A percentile compares a stretch with the other conserved stretches of the same genome.
Evolutionary conservation across 35 echinoderm and acorn worm genomes (phyloP).

Genomic region (Ptychodera flava): DNA sequence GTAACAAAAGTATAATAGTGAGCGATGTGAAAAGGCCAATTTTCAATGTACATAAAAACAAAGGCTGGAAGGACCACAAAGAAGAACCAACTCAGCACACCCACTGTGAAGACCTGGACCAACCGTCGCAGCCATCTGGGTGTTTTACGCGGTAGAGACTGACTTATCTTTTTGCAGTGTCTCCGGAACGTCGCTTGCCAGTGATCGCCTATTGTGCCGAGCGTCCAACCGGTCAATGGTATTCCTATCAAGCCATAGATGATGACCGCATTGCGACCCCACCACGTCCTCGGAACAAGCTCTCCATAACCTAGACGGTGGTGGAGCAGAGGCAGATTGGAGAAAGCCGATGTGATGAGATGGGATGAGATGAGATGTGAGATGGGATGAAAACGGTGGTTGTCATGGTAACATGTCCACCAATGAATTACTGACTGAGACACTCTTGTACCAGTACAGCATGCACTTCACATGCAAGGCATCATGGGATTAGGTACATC

Average conservation of each 20-base stretch:
- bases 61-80: background rate
- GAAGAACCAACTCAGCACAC: background rate
- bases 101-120: background rate
- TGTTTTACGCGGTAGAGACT: background rate
- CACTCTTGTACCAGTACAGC: too few species aligned
- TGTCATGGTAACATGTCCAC: too few species aligned
- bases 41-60: background rate
- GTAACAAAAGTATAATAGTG: slow-evolving; percentile 15
- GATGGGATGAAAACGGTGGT: too few species aligned
- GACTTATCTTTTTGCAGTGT: background rate
- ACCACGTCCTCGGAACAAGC: background rate
- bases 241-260: background rate
- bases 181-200: background rate
- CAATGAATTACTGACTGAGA: too few species aligned
- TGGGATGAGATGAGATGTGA: too few species aligned
- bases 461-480: too few species aligned
- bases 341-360: too few species aligned
- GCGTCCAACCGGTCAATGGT: background rate
- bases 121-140: background rate
- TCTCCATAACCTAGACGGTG: background rate
- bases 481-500: too few species aligned
- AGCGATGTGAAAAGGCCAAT: background rate
- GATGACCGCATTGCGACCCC: background rate
- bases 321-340: too few species aligned
- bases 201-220: background rate